Evolutionary conservation across 2,888 invertebrate species (phyloP).

Genomic region (Laspeyria flexula): DNA sequence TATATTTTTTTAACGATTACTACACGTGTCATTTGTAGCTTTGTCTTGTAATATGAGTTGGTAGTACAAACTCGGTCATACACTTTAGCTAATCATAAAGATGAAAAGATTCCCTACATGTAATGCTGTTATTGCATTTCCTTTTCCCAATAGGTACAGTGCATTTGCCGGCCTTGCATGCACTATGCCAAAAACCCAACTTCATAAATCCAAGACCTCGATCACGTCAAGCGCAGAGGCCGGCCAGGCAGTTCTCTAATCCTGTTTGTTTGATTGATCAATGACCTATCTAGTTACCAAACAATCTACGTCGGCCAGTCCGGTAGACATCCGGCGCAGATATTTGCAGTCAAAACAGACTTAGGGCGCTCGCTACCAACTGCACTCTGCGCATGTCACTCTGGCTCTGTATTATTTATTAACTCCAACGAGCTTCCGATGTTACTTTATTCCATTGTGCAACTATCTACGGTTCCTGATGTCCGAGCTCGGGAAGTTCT

Average conservation of each 20-base stretch:
- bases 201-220: conserved; percentile 45
- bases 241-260: conserved; percentile 39
- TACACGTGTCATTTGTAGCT: too few species aligned
- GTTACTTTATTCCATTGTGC: conserved; percentile 85
- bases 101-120: too few species aligned
- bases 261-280: conserved; percentile 57
- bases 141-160: conserved; percentile 8
- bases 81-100: too few species aligned
- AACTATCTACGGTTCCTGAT: conserved; percentile 78
- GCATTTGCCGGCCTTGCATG: conserved; percentile 9
- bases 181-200: conserved; percentile 21
- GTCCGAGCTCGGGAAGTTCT: conserved; percentile 78
- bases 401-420: conserved; percentile 83
- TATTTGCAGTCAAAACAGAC: conserved; percentile 84
- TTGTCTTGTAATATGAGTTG: too few species aligned
- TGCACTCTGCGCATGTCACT: conserved; percentile 83
- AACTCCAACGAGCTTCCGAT: conserved; percentile 85
- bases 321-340: conserved; percentile 73
- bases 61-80: too few species aligned
- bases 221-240: conserved; percentile 38
- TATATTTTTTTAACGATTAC: too few species aligned
- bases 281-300: conserved; percentile 60
- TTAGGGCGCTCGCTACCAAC: conserved; percentile 60
- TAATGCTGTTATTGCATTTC: background rate
- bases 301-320: conserved; percentile 53